These are phyloP conservation scores for Sipha flava DNA, from an alignment of 1,140 invertebrate species.

Conservation along the genomic window DNA sequence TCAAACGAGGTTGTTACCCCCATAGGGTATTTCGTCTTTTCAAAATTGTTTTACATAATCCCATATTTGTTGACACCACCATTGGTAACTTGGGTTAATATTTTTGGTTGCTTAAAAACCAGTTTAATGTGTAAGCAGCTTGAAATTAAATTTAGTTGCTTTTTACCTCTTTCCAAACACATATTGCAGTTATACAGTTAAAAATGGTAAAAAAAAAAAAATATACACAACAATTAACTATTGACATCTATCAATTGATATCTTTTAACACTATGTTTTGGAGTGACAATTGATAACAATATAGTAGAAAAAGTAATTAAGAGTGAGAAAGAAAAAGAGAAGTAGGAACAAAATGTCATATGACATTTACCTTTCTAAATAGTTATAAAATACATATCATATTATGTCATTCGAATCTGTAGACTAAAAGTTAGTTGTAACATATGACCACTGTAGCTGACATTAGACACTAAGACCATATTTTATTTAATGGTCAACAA, in stretches of 20 bases:
- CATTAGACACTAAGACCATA: background rate
- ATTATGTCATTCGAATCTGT: background rate
- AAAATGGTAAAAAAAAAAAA: background rate
- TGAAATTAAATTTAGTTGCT: background rate
- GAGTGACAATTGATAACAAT: background rate
- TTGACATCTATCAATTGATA: background rate
- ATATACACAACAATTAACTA: background rate
- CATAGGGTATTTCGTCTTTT: background rate
- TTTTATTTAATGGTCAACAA: background rate
- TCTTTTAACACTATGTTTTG: background rate
- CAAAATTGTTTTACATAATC: background rate
- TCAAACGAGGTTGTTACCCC: constrained; percentile 28
- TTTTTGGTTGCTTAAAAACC: background rate
- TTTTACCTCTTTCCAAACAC: background rate
- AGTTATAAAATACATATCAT: constrained; percentile 3
- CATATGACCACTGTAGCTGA: background rate
- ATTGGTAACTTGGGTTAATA: constrained; percentile 22
- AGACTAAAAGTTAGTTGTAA: background rate
- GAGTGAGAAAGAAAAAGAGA: background rate
- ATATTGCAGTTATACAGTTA: background rate
- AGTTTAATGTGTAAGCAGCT: background rate
- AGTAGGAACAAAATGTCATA: constrained; percentile 21
- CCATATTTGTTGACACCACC: background rate
- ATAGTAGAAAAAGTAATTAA: background rate
- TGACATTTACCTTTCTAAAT: constrained; percentile 14